Conservation (phyloP, 2,888 invertebrate genomes). For the Pandemis heparana region DNA sequence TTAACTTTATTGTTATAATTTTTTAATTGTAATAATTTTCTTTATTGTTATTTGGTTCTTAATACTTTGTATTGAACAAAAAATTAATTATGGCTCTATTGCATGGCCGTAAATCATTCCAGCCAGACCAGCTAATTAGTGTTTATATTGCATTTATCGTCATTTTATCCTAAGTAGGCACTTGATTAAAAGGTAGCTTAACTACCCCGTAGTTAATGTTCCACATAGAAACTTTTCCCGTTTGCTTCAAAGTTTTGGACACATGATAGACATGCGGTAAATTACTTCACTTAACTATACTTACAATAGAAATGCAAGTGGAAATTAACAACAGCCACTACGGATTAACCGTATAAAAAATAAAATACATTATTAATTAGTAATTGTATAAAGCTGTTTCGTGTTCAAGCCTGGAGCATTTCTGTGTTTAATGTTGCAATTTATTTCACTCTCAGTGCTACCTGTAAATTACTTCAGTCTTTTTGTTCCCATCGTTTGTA, state of each 20-base stretch:
- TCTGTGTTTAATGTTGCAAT: background rate
- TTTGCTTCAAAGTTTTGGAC: slow-evolving; percentile 31
- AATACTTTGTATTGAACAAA: no score
- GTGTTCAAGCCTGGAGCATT: background rate
- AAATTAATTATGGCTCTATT: no score
- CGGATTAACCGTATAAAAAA: background rate
- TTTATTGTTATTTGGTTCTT: no score
- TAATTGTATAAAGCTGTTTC: background rate
- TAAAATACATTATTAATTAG: background rate
- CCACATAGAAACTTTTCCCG: slow-evolving; percentile 25
- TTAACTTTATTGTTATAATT: no score
- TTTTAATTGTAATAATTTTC: no score
- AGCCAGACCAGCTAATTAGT: background rate
- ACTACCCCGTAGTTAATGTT: slow-evolving; percentile 22
- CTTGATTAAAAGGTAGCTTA: slow-evolving; percentile 15
- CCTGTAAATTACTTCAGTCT: slow-evolving; percentile 39
- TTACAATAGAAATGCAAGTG: slow-evolving; percentile 5
- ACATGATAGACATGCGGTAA: slow-evolving; percentile 35
- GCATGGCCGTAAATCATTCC: no score
- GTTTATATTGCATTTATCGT: background rate
- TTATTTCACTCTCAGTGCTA: slow-evolving; percentile 4
- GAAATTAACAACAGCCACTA: background rate
- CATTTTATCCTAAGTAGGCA: background rate
- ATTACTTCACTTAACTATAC: slow-evolving; percentile 24
- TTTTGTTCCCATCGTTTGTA: slow-evolving; percentile 6